These are phyloP conservation scores for Labeo rohita DNA, from an alignment of 2,113 vertebrate genomes.

Conservation along the genomic window DNA sequence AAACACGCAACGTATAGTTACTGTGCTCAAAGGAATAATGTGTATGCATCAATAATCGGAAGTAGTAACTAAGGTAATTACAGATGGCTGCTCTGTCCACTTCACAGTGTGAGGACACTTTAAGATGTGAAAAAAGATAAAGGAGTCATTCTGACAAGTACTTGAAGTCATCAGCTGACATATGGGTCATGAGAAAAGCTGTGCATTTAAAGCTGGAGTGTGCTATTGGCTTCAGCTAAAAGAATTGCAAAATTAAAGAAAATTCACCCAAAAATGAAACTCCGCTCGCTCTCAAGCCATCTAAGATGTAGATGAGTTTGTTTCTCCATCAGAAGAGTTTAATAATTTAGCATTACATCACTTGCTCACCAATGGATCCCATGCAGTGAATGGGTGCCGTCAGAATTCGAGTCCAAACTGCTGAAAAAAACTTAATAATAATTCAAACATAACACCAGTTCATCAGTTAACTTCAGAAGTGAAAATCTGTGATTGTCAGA, in stretches of 20 bases:
- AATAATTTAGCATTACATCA: background rate
- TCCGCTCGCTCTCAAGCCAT: background rate
- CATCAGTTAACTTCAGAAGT: background rate
- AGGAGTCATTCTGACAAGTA: constrained; percentile 1
- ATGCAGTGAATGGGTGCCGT: background rate
- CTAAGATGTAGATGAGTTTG: background rate
- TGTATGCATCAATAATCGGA: constrained; percentile 24
- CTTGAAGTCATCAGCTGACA: background rate
- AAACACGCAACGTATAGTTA: constrained; percentile 37
- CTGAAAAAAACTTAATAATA: background rate
- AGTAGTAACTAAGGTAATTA: constrained; percentile 39
- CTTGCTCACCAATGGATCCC: background rate
- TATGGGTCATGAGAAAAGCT: background rate
- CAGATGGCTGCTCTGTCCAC: background rate
- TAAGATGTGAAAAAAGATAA: background rate
- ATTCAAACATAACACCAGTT: background rate
- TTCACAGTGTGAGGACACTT: constrained; percentile 5
- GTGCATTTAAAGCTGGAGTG: background rate
- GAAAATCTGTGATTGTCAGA: background rate
- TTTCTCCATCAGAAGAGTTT: background rate
- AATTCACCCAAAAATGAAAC: background rate
- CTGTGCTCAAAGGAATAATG: constrained; percentile 28
- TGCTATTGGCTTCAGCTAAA: background rate
- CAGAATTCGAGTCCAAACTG: background rate
- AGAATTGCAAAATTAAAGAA: background rate